phyloP scores from a whole-genome alignment of 2,797 vertebrate genomes.

The Spatula versicolor region DNA sequence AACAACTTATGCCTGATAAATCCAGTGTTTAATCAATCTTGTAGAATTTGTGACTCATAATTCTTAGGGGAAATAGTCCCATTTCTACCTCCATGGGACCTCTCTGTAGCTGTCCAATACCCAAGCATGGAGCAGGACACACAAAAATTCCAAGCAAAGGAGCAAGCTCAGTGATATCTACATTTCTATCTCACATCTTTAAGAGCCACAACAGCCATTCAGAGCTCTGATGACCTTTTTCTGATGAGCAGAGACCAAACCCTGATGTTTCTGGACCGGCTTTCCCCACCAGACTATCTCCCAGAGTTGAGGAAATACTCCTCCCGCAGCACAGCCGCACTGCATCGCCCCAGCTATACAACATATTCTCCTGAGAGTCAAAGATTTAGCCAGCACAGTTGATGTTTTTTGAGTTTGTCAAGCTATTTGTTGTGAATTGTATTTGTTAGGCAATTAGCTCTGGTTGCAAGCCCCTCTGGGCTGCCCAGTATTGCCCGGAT shows the following conservation, averaged over 20 bases:
- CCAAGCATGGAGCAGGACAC: neutral
- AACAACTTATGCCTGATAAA: neutral
- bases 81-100: neutral
- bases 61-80: neutral
- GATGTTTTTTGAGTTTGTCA: neutral
- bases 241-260: neutral
- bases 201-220: neutral
- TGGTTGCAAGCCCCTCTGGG: neutral
- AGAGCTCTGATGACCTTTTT: neutral
- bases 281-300: neutral
- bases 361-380: neutral
- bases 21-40: neutral
- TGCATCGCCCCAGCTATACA: neutral
- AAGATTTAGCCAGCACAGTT: neutral
- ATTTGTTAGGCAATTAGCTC: neutral
- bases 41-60: neutral
- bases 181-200: neutral
- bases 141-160: neutral
- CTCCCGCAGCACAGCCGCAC: rapidly evolving
- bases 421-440: neutral
- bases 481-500: neutral
- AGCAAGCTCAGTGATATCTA: neutral
- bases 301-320: neutral
- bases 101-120: neutral
- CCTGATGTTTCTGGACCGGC: neutral